Evolutionary conservation across 2,797 vertebrate genomes (phyloP).

Genomic region (Heliangelus exortis): DNA sequence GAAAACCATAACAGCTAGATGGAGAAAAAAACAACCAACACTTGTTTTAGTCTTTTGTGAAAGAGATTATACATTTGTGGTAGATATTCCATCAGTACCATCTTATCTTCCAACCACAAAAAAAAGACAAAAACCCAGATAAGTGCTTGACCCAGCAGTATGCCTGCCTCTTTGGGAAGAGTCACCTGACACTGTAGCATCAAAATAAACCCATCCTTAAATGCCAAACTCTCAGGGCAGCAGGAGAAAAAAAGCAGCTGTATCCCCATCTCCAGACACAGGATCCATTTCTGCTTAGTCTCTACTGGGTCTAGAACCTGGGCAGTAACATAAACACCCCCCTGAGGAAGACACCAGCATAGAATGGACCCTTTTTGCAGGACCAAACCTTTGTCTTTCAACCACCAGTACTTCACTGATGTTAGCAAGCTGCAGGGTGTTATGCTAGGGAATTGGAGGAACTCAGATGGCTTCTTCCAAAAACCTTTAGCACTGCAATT

Average conservation of each 20-base stretch:
- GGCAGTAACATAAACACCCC: not conserved
- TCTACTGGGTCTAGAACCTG: not conserved
- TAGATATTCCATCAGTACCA: not conserved
- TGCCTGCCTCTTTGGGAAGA: not conserved
- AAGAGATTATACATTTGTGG: not conserved
- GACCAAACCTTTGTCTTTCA: not conserved
- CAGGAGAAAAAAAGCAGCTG: not conserved
- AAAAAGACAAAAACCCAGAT: not conserved
- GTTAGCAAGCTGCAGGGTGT: not conserved
- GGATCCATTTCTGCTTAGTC: not conserved
- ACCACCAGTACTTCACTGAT: not conserved
- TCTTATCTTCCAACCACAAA: not conserved
- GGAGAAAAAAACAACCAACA: not conserved
- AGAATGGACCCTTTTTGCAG: not conserved
- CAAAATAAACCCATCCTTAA: not conserved
- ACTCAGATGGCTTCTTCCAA: not conserved
- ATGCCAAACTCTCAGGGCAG: not conserved
- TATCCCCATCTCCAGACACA: not conserved
- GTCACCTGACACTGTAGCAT: not conserved
- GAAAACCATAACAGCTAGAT: not conserved
- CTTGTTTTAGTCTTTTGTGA: not conserved
- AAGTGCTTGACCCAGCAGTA: not conserved
- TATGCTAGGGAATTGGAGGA: not conserved
- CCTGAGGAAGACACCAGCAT: not conserved
- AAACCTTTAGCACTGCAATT: not conserved